These are phyloP conservation scores for Calidris pygmaea DNA, from an alignment of 2,113 vertebrate species.

Conservation along the genomic window DNA sequence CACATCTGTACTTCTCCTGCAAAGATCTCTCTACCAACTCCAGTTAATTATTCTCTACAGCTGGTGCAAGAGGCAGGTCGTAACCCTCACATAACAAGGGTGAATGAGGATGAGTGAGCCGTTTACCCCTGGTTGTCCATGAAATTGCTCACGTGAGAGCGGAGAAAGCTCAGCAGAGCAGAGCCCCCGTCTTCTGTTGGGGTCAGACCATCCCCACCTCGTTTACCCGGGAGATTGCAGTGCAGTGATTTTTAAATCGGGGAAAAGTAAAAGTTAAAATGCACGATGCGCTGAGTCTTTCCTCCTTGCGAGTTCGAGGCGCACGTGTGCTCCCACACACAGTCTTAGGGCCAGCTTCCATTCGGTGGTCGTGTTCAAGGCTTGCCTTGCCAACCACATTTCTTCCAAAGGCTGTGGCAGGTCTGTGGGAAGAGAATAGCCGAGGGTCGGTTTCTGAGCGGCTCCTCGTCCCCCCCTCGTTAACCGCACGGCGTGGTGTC, in stretches of 20 bases:
- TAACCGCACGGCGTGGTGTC: neutral
- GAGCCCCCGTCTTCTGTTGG: neutral
- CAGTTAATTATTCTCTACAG: neutral
- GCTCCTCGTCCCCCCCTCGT: neutral
- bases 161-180: neutral
- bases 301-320: neutral
- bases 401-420: neutral
- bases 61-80: neutral
- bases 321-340: neutral
- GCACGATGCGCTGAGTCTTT: accelerated
- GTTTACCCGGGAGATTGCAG: neutral
- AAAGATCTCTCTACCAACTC: accelerated
- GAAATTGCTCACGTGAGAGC: accelerated
- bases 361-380: neutral
- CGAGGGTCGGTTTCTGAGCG: neutral
- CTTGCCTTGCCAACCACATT: neutral
- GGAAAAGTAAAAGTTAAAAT: neutral
- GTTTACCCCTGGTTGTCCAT: neutral
- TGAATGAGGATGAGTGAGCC: neutral
- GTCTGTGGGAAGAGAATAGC: neutral
- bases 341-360: neutral
- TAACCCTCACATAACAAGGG: accelerated
- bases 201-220: neutral
- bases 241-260: neutral
- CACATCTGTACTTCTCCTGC: neutral